Evolutionary conservation across 2,888 invertebrate genomes (phyloP).

Genomic region (Metellina segmentata): DNA sequence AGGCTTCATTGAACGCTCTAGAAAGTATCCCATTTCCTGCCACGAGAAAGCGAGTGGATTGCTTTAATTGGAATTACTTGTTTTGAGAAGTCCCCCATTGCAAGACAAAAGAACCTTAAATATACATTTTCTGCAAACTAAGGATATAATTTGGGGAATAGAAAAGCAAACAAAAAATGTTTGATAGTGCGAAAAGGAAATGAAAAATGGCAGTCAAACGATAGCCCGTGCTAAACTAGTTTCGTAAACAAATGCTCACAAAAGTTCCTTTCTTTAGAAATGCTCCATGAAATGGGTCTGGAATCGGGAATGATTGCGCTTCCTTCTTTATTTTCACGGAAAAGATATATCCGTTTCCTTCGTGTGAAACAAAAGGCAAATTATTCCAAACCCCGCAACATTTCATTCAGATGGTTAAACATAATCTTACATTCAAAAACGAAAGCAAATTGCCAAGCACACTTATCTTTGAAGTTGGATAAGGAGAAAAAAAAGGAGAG

Average conservation of each 20-base stretch:
- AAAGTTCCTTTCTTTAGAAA: background rate
- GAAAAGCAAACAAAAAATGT: background rate
- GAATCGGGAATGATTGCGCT: background rate
- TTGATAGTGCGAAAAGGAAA: background rate
- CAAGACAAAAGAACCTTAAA: background rate
- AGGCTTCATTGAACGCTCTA: too few species aligned
- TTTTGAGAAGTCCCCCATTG: background rate
- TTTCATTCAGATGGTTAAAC: slow-evolving; percentile 49
- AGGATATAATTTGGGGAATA: background rate
- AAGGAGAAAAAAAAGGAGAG: slow-evolving; percentile 11
- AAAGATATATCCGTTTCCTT: slow-evolving; percentile 26
- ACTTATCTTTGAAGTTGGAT: slow-evolving; percentile 54
- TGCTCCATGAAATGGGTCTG: background rate
- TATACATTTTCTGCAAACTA: background rate
- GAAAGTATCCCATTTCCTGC: too few species aligned
- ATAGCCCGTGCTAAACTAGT: background rate
- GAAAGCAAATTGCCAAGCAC: slow-evolving; percentile 62
- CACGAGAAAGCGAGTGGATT: too few species aligned
- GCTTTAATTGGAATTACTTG: background rate
- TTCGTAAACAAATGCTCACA: background rate
- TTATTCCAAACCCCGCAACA: slow-evolving; percentile 39
- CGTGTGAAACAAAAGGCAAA: slow-evolving; percentile 40
- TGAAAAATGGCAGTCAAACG: background rate
- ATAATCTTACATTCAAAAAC: slow-evolving; percentile 55
- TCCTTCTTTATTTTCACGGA: slow-evolving; percentile 20